phyloP scores from a whole-genome alignment of 30 jellyfish, hydroid and myxozoan species.

The Aurelia aurita region DNA sequence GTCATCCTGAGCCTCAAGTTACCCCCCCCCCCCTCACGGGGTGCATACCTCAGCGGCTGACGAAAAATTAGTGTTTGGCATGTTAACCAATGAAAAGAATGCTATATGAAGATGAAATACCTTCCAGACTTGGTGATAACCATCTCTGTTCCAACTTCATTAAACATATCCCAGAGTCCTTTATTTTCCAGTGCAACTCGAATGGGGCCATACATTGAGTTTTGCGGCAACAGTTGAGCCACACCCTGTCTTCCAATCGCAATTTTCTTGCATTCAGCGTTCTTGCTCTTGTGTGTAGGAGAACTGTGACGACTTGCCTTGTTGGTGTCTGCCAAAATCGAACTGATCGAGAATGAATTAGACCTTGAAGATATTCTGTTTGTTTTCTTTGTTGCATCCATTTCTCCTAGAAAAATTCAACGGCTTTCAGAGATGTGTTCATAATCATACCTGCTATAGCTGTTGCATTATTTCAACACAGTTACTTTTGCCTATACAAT shows the following conservation, averaged over 20 bases:
- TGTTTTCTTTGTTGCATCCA: neutral
- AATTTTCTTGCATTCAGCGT: constrained; percentile 23
- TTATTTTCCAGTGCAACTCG: constrained; percentile 76
- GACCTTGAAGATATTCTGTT: constrained; percentile 7
- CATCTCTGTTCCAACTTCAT: constrained; percentile 92
- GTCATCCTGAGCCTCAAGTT: too few relatives aligned
- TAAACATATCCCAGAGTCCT: constrained; percentile 84
- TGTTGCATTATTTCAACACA: too few relatives aligned
- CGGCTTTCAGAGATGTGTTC: too few relatives aligned
- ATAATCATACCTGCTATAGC: too few relatives aligned
- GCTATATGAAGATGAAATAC: neutral
- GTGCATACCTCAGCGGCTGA: too few relatives aligned
- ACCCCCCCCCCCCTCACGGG: too few relatives aligned
- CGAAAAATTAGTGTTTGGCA: too few relatives aligned
- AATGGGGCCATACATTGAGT: constrained; percentile 35
- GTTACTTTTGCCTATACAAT: too few relatives aligned
- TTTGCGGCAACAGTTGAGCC: constrained; percentile 32
- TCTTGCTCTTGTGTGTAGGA: neutral
- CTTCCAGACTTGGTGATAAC: constrained; percentile 92
- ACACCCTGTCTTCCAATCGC: constrained; percentile 59
- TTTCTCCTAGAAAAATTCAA: neutral
- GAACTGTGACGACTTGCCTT: neutral
- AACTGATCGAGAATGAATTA: constrained; percentile 68
- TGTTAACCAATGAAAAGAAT: too few relatives aligned
- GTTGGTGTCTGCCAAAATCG: constrained; percentile 44